Evolutionary conservation across 1,140 invertebrate species (phyloP).

Genomic region (Teleogryllus occipitalis): DNA sequence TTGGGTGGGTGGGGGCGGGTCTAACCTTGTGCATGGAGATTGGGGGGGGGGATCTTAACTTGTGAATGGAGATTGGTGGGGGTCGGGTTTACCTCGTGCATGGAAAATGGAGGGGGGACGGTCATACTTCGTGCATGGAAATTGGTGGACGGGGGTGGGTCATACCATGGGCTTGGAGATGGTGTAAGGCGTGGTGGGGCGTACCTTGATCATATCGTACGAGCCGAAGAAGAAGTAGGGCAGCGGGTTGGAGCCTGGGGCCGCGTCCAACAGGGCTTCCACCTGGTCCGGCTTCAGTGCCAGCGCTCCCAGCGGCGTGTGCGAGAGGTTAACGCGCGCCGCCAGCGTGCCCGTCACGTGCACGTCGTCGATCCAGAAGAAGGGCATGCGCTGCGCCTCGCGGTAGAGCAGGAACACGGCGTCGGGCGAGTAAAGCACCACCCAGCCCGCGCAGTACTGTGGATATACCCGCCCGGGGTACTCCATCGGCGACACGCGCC

Average conservation of each 20-base stretch:
- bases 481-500: slow-evolving; percentile 62
- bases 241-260: not conserved
- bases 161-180: no score
- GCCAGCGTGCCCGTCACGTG: slow-evolving; percentile 67
- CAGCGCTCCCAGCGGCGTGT: slow-evolving; percentile 41
- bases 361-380: slow-evolving; percentile 84
- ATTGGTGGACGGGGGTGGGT: no score
- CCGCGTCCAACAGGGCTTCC: not conserved
- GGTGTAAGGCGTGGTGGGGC: no score
- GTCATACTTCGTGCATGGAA: no score
- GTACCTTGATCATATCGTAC: not conserved
- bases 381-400: slow-evolving; percentile 49
- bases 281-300: slow-evolving; percentile 34
- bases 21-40: no score
- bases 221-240: slow-evolving; percentile 20
- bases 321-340: slow-evolving; percentile 47
- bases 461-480: slow-evolving; percentile 57
- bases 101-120: no score
- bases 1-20: no score
- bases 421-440: slow-evolving; percentile 62
- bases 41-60: no score
- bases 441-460: slow-evolving; percentile 65
- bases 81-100: no score
- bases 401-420: slow-evolving; percentile 53
- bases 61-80: no score